Conservation (phyloP, 2,797 vertebrate genomes). For the Sebastes diploproa region DNA sequence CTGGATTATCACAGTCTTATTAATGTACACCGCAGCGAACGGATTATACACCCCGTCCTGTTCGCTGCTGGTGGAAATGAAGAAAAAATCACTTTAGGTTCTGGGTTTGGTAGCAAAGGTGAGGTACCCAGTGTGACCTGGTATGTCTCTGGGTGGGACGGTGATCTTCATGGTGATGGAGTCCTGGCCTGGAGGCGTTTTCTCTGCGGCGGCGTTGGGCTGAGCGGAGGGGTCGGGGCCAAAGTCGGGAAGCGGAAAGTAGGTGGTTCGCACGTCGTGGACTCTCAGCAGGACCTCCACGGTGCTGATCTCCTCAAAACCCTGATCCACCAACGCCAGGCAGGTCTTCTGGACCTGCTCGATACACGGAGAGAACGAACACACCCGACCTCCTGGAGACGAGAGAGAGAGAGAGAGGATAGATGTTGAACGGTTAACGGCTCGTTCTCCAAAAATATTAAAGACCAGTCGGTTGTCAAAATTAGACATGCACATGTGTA, state of each 20-base stretch:
- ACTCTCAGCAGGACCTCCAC: slow-evolving; percentile 91
- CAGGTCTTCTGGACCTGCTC: slow-evolving; percentile 97
- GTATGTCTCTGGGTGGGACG: slow-evolving; percentile 87
- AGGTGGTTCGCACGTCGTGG: slow-evolving; percentile 89
- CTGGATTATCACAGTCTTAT: slow-evolving; percentile 37
- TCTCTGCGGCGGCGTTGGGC: background rate
- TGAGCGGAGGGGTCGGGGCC: slow-evolving; percentile 68
- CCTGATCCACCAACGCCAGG: slow-evolving; percentile 81
- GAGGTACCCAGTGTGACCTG: slow-evolving; percentile 96
- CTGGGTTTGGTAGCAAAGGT: slow-evolving; percentile 95
- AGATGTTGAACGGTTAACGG: background rate
- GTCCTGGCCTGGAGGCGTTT: slow-evolving; percentile 46
- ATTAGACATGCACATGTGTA: no score
- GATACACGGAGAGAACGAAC: slow-evolving; percentile 97
- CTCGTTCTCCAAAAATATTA: background rate
- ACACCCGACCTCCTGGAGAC: slow-evolving; percentile 90
- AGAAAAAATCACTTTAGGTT: slow-evolving; percentile 61
- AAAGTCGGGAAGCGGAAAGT: slow-evolving; percentile 89
- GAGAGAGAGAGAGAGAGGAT: background rate
- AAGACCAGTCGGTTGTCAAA: background rate
- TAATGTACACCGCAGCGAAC: background rate
- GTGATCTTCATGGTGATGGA: slow-evolving; percentile 86
- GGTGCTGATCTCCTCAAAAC: slow-evolving; percentile 92
- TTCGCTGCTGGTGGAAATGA: background rate
- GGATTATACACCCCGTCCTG: slow-evolving; percentile 8